phyloP scores from a whole-genome alignment of 1,140 invertebrate species.

The Dryas iulia region DNA sequence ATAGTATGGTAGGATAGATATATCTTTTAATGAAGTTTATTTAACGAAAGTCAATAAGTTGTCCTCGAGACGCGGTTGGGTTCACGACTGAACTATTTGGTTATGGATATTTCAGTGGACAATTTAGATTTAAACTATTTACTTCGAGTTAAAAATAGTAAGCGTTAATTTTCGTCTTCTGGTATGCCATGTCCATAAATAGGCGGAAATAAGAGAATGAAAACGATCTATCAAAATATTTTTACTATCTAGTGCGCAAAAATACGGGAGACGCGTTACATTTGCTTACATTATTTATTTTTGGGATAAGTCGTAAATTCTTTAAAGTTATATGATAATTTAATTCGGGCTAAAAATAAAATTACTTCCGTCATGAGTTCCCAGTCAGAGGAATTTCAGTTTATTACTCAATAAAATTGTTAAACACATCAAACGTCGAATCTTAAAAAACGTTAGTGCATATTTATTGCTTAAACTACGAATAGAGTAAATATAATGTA shows the following conservation, averaged over 20 bases:
- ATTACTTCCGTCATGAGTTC: slow-evolving; percentile 36
- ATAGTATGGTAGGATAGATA: no score
- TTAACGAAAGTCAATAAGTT: no score
- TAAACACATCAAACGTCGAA: slow-evolving; percentile 35
- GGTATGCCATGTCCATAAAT: no score
- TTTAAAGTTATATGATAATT: slow-evolving; percentile 19
- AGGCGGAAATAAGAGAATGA: not conserved
- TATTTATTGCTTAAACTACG: slow-evolving; percentile 14
- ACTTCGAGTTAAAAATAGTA: no score
- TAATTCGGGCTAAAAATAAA: slow-evolving; percentile 37
- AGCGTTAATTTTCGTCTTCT: no score
- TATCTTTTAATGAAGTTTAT: no score
- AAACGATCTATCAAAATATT: not conserved
- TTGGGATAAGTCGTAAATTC: not conserved
- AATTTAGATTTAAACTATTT: no score
- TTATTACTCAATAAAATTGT: slow-evolving; percentile 45
- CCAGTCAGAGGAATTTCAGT: slow-evolving; percentile 33
- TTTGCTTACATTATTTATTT: not conserved
- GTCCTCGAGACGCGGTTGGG: no score
- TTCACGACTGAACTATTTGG: no score
- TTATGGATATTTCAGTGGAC: no score
- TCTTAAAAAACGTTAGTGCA: slow-evolving; percentile 18
- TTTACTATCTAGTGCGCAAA: not conserved
- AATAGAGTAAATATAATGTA: not conserved
- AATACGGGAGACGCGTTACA: not conserved